Conservation (phyloP, 2,113 vertebrate genomes). For the Tupaia tana region DNA sequence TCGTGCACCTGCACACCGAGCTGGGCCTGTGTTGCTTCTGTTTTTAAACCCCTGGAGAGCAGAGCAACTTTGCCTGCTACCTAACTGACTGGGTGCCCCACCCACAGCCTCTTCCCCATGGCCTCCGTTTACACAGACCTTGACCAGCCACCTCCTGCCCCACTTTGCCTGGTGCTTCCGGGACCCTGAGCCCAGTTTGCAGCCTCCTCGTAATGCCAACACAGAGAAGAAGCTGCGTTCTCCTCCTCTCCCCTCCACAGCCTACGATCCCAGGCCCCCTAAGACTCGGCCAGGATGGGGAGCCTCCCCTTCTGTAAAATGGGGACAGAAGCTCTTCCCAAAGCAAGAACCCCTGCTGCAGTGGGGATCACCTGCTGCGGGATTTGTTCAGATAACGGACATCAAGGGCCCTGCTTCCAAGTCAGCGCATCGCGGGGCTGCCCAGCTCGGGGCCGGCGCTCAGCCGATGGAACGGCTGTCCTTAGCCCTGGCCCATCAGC, state of each 20-base stretch:
- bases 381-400: background rate
- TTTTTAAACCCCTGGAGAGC: background rate
- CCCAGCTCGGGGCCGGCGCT: background rate
- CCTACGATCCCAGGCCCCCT: fast-evolving
- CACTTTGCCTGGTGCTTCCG: fast-evolving
- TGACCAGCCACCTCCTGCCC: fast-evolving
- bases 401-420: background rate
- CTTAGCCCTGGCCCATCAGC: fast-evolving
- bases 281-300: background rate
- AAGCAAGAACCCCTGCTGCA: background rate
- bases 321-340: background rate
- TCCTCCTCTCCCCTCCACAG: background rate
- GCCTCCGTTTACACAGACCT: too few species aligned
- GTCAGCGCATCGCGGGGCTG: fast-evolving
- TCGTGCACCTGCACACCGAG: fast-evolving
- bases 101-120: background rate
- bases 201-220: fast-evolving
- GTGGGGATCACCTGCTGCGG: fast-evolving
- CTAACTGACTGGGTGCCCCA: background rate
- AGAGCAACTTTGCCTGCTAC: fast-evolving
- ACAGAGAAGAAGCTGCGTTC: too few species aligned
- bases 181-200: background rate
- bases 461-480: background rate
- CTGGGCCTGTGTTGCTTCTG: background rate
- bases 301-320: background rate